phyloP scores from a whole-genome alignment of 1,140 invertebrate genomes.

The Mylabris phalerata region DNA sequence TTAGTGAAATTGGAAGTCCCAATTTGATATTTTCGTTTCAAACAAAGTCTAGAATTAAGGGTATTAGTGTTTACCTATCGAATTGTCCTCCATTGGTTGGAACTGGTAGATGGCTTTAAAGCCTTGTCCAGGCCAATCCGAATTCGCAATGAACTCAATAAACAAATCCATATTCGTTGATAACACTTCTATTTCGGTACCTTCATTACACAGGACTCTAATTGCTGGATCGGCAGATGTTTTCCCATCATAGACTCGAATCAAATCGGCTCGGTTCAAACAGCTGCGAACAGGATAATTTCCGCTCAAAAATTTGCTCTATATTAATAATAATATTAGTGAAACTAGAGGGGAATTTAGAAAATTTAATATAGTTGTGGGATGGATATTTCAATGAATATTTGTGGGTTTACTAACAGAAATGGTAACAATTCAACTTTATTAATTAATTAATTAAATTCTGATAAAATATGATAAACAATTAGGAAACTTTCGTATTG shows the following conservation, averaged over 20 bases:
- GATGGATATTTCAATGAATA: too few relatives aligned
- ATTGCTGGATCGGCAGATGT: slow-evolving; percentile 61
- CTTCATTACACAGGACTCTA: slow-evolving; percentile 72
- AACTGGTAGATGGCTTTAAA: slow-evolving; percentile 81
- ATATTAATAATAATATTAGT: too few relatives aligned
- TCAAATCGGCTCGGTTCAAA: slow-evolving; percentile 70
- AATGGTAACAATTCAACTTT: too few relatives aligned
- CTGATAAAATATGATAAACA: too few relatives aligned
- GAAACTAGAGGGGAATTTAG: too few relatives aligned
- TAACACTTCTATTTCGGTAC: slow-evolving; percentile 66
- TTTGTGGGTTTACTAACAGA: too few relatives aligned
- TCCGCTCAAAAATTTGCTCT: too few relatives aligned
- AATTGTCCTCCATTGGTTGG: slow-evolving; percentile 53
- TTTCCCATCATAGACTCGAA: slow-evolving; percentile 70
- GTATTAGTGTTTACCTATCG: slow-evolving; percentile 28
- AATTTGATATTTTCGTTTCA: too few relatives aligned
- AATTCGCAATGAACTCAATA: slow-evolving; percentile 76
- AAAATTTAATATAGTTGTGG: too few relatives aligned
- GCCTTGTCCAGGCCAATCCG: slow-evolving; percentile 72
- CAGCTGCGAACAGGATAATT: slow-evolving; percentile 54
- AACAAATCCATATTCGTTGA: slow-evolving; percentile 72
- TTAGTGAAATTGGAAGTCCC: too few relatives aligned
- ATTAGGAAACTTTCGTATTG: too few relatives aligned
- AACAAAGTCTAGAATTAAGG: neutral
- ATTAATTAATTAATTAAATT: too few relatives aligned